A percentile compares a stretch with the other conserved stretches of the same genome.
Conservation (phyloP, 2,113 vertebrate genomes). For the Micromys minutus region DNA sequence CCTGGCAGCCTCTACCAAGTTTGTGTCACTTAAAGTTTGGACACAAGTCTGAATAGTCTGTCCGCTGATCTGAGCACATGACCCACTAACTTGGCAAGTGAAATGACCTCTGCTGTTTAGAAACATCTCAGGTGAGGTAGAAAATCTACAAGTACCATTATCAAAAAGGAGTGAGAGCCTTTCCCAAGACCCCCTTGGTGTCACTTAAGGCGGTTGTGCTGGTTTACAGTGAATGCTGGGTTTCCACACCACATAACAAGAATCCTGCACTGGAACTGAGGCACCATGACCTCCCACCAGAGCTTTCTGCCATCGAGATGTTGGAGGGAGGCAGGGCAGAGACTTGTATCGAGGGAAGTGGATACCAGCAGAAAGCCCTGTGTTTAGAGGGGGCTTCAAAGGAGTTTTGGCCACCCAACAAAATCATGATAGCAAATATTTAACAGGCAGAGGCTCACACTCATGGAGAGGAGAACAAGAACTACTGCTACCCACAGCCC, state of each 20-base stretch:
- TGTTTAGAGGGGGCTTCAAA: not conserved
- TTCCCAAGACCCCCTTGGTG: not conserved
- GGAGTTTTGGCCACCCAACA: constrained; percentile 13
- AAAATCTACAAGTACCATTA: constrained; percentile 26
- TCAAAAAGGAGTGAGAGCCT: not conserved
- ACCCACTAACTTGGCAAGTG: not conserved
- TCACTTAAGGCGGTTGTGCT: not conserved
- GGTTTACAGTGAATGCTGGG: constrained; percentile 29
- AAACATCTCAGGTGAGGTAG: not conserved
- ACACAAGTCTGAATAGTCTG: not conserved
- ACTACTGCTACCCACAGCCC: not conserved
- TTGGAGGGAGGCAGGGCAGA: constrained; percentile 30
- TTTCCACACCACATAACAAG: not conserved
- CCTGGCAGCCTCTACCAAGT: not conserved
- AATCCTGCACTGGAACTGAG: constrained; percentile 1
- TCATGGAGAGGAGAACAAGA: not conserved
- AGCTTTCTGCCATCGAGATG: constrained; percentile 43
- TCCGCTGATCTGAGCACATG: not conserved
- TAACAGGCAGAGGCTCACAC: constrained; percentile 14
- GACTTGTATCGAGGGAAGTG: not conserved
- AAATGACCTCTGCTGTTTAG: not conserved
- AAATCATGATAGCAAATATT: constrained; percentile 41
- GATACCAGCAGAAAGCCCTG: not conserved
- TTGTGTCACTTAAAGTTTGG: not conserved
- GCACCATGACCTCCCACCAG: constrained; percentile 40